A percentile compares a stretch with the other conserved stretches of the same genome.
Conservation (phyloP, 2,797 vertebrate genomes). For the Clarias platycephalus region DNA sequence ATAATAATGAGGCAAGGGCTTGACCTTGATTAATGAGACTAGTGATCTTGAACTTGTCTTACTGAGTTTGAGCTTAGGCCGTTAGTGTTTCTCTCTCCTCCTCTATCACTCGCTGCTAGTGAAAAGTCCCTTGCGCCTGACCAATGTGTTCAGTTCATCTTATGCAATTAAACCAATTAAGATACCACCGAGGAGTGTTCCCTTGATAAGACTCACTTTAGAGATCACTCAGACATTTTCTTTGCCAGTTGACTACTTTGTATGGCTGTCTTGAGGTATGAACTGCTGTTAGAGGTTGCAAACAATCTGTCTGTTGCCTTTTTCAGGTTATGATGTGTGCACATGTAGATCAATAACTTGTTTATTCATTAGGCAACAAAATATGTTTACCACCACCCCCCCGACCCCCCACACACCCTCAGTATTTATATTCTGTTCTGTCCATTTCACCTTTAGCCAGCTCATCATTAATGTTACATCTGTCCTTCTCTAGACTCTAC, state of each 20-base stretch:
- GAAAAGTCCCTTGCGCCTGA: background rate
- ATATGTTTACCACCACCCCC: background rate
- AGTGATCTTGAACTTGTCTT: background rate
- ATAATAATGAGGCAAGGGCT: background rate
- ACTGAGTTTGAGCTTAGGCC: background rate
- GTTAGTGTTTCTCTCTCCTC: background rate
- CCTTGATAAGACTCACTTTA: background rate
- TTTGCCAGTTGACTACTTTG: background rate
- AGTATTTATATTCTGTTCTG: background rate
- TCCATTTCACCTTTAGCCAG: background rate
- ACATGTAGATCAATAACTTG: background rate
- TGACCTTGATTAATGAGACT: background rate
- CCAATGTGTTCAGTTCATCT: background rate
- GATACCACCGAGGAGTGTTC: background rate
- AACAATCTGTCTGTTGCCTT: background rate
- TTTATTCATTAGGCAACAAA: background rate
- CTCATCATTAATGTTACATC: conserved; percentile 8
- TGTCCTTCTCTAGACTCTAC: background rate
- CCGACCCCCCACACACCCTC: no score
- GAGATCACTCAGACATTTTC: background rate
- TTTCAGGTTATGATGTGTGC: no score
- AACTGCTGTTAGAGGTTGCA: background rate
- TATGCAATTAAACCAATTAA: background rate
- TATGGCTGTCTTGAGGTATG: background rate
- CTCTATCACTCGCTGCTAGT: no score